A percentile compares a stretch with the other conserved stretches of the same genome.
Conservation (phyloP, 2,888 invertebrate species). For the Stenichneumon culpator region DNA sequence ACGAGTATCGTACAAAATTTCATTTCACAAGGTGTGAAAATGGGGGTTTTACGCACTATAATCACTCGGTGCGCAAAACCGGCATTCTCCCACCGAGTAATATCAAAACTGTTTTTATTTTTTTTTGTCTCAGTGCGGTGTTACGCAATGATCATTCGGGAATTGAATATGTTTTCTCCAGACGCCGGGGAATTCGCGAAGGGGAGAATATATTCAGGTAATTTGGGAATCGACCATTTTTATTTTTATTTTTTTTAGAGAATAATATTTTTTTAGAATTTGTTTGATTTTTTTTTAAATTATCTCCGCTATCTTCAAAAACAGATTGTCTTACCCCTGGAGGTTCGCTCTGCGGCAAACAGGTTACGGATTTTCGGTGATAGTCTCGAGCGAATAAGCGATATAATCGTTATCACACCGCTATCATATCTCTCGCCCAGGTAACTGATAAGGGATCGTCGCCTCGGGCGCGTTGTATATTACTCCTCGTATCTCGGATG, state of each 20-base stretch:
- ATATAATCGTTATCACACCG: conserved; percentile 31
- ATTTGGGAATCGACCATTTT: background rate
- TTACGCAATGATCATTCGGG: conserved; percentile 67
- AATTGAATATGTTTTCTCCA: conserved; percentile 16
- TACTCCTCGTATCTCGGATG: background rate
- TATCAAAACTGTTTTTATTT: background rate
- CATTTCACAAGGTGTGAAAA: too few species aligned
- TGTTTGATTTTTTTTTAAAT: background rate
- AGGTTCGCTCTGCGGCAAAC: conserved; percentile 46
- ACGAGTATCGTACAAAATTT: too few species aligned
- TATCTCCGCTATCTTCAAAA: conserved; percentile 48
- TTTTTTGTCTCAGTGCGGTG: conserved; percentile 15
- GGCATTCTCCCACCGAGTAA: conserved; percentile 9
- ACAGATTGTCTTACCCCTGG: conserved; percentile 28
- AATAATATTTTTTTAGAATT: background rate
- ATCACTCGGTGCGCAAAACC: conserved; percentile 14
- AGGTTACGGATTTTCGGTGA: conserved; percentile 63
- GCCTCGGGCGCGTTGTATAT: conserved; percentile 19
- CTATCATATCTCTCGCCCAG: conserved; percentile 46
- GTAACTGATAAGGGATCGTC: conserved; percentile 53
- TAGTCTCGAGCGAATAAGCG: conserved; percentile 33
- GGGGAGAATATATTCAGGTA: background rate
- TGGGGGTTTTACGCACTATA: too few species aligned
- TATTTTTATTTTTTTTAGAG: background rate
- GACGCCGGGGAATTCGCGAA: background rate